Base-by-base conservation (phyloP, 2,797 vertebrate genomes). In the Eulemur coronatus region DNA sequence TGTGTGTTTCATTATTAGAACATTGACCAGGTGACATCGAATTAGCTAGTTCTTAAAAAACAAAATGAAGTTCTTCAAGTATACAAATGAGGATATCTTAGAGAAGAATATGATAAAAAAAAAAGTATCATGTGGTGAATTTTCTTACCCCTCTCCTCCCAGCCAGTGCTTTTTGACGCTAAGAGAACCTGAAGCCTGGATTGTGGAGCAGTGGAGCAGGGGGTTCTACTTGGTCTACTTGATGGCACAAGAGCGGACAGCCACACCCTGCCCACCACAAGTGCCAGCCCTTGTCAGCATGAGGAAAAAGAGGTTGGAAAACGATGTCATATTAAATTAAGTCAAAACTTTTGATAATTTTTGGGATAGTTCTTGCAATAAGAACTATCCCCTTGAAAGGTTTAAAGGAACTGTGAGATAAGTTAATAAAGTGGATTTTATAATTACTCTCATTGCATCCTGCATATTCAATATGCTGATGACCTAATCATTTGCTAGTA, bases 51-150 rank as follows among this genome's bases (percentile, higher is more conserved):
- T 75, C 33, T 89, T 79, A 43, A 84, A 65, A 81, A 84, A 38
- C 9, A 81, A 82, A 67, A 72, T 35, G 50, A 95, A 80, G 15
- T 70, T 93, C 10, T 57, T 78, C n/a, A 79, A 80, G 52, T 35
- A 41, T 67, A 89, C 33, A 33, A 35, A 30, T 65, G 38, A 85
- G 1, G 4, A 11, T 48, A 65, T 67, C 76, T 79, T 73, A 43
- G 48, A 38, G 35, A 61, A 6, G 48, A 65, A 70, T 67, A 38
- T 33, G 20, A 26, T 43, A 65, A 46, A 46, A 46, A 38, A 78
- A 46, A 89, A 94, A 80, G 4, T 12, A 80, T 59, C 17, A 38
- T 12, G 18, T 73, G 6, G 22, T 33, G 8, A 61, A 38, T 17
- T 70, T 41, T 81, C 50, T 84, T 33, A 13, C 55, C 20, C 1